phyloP scores from a whole-genome alignment of 2,888 invertebrate genomes.

The Sinodicranocentrus sp. region DNA sequence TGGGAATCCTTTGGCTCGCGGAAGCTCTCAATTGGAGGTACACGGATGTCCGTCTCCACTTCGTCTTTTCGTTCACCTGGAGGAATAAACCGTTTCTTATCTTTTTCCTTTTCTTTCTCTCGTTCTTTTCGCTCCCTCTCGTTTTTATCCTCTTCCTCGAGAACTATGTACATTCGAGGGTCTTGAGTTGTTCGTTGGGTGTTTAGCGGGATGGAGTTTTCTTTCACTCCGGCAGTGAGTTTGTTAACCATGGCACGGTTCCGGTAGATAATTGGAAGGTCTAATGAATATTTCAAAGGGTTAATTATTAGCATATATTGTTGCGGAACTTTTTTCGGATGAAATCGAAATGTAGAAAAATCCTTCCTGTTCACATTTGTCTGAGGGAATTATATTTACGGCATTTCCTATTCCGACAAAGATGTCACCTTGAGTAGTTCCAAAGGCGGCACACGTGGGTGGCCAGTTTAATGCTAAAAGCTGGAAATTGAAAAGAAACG shows the following conservation, averaged over 20 bases:
- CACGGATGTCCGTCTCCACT: constrained; percentile 40
- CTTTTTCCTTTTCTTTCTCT: constrained; percentile 59
- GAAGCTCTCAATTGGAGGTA: constrained; percentile 64
- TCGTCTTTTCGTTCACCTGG: constrained; percentile 19
- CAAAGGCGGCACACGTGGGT: constrained; percentile 71
- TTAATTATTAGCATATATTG: not conserved
- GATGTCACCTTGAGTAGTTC: constrained; percentile 74
- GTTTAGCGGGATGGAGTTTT: constrained; percentile 65
- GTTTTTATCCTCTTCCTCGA: constrained; percentile 69
- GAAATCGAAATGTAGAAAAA: no score
- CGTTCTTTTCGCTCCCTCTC: constrained; percentile 53
- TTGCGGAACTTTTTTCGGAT: not conserved
- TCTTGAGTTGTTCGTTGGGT: constrained; percentile 66
- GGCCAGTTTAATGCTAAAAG: constrained; percentile 72
- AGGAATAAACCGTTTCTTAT: constrained; percentile 48
- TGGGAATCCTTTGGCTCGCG: constrained; percentile 73
- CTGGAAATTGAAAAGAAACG: constrained; percentile 26
- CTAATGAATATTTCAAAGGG: constrained; percentile 45
- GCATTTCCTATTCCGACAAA: constrained; percentile 72
- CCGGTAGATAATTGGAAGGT: constrained; percentile 73
- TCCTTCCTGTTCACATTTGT: constrained; percentile 67
- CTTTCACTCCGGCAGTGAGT: constrained; percentile 65
- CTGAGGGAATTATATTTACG: constrained; percentile 71
- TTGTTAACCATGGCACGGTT: constrained; percentile 72
- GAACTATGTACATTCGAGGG: constrained; percentile 71